Percentiles rank a stretch among this genome's conserved stretches.
Conservation (phyloP, 1,140 invertebrate species). For the Drosophila pseudoobscura region DNA sequence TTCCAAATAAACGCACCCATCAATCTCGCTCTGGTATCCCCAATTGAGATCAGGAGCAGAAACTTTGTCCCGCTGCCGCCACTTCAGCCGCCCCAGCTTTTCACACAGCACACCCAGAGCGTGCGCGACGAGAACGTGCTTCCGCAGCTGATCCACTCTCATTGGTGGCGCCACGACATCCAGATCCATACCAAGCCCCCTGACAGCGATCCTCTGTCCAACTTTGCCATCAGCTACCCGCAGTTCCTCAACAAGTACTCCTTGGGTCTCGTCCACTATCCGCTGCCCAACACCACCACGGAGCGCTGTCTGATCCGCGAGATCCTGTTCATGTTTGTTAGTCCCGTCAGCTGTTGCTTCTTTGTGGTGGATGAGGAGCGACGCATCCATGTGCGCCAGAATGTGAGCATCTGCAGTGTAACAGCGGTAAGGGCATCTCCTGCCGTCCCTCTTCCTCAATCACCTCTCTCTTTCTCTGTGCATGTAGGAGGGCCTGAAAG, state of each 20-base stretch:
- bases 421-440: constrained; percentile 41
- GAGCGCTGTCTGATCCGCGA: constrained; percentile 71
- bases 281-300: constrained; percentile 49
- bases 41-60: not conserved
- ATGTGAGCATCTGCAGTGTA: constrained; percentile 59
- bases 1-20: constrained; percentile 6
- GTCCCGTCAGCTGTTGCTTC: constrained; percentile 62
- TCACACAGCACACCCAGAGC: not conserved
- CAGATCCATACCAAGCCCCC: constrained; percentile 16
- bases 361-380: constrained; percentile 43
- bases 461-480: constrained; percentile 1
- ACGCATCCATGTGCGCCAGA: constrained; percentile 38
- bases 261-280: constrained; percentile 15
- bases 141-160: constrained; percentile 28
- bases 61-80: constrained; percentile 13
- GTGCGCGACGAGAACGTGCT: constrained; percentile 5
- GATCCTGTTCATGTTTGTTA: constrained; percentile 76
- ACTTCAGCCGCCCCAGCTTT: not conserved
- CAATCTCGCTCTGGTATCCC: not conserved
- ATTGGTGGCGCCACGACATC: constrained; percentile 60
- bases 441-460: not conserved
- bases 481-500: constrained; percentile 17
- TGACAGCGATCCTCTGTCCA: constrained; percentile 18
- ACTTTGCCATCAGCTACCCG: constrained; percentile 60
- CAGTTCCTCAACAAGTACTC: constrained; percentile 35